These are phyloP conservation scores for Cervus canadensis DNA, from an alignment of 2,113 vertebrate species.

Conservation along the genomic window DNA sequence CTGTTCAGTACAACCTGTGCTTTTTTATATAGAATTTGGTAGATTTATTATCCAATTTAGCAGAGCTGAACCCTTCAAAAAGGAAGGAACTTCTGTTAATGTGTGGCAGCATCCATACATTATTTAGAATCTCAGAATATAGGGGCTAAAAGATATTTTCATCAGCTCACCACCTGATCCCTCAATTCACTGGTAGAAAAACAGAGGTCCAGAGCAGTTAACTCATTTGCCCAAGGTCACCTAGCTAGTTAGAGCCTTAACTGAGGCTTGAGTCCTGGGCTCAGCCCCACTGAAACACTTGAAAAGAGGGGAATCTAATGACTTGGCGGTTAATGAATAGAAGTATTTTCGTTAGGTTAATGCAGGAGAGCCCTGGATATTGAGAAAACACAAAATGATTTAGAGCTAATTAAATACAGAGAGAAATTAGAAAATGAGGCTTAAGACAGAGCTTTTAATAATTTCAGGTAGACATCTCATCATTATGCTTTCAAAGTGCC, in stretches of 20 bases:
- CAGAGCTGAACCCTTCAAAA: background rate
- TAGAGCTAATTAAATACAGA: conserved; percentile 43
- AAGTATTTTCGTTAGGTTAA: background rate
- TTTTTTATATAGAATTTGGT: background rate
- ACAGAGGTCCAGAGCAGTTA: background rate
- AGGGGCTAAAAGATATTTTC: background rate
- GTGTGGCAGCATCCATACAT: fast-evolving
- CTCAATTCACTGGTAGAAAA: background rate
- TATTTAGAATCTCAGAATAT: background rate
- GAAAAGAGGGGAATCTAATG: background rate
- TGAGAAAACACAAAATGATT: conserved; percentile 54
- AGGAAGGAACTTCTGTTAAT: background rate
- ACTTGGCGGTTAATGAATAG: conserved; percentile 43
- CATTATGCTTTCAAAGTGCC: background rate
- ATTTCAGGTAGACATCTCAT: background rate
- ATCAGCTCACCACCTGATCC: background rate
- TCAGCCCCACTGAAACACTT: background rate
- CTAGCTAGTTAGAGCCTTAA: background rate
- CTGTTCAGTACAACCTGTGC: background rate
- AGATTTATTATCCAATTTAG: conserved; percentile 20
- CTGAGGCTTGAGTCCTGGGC: background rate
- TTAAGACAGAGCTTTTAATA: conserved; percentile 25
- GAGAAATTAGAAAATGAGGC: conserved; percentile 35
- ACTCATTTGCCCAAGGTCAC: background rate
- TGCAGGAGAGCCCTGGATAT: conserved; percentile 16